Base-by-base conservation (phyloP, 2,797 vertebrate genomes). In the Sebastes oblongus region DNA sequence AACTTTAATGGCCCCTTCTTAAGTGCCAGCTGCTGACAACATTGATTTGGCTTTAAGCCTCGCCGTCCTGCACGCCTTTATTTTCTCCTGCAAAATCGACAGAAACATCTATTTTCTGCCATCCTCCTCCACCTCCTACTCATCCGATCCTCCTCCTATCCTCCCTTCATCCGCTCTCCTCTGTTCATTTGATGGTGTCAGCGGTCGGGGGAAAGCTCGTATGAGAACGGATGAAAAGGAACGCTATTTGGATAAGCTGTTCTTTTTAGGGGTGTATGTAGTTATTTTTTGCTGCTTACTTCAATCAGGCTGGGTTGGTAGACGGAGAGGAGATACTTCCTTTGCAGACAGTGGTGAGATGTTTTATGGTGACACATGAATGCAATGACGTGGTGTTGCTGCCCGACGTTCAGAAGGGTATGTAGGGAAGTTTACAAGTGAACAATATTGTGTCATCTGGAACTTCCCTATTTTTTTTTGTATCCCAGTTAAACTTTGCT, bases 1-100 rank as follows among this genome's bases (percentile, higher is more conserved):
- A 94, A 94, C 91, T 94, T 95, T 94, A 95, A 94, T 93, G 90
- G 88, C 85, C 88, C 83, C 89, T 91, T 94, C 92, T 93, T 95
- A 94, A 95, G 90, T 93, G 93, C 91, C 91, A 93, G 91, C 82
- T 89, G 92, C 94, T 95, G 94, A 95, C 95, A 95, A 92, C 93
- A 93, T 94, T 91, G 93, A 95, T 96, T 95, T 94, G 89, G 91
- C 92, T 95, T 93, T 91, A 93, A 91, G 89, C 89, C 93, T 90
- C 64, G 86, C 91, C 86, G 90, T 95, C 93, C 91, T 13, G 83
- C 83, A 90, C 74, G 85, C 91, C 86, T 93, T 95, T 93, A 94
- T 93, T 93, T 94, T 93, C 89, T 89, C 72, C 85, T 81, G 82
- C 90, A 89, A 92, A 94, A 95, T 94, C 91, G 92, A 95, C 94